These are phyloP conservation scores for Natrix natrix DNA, from an alignment of 2,797 vertebrate species.

Conservation along the genomic window DNA sequence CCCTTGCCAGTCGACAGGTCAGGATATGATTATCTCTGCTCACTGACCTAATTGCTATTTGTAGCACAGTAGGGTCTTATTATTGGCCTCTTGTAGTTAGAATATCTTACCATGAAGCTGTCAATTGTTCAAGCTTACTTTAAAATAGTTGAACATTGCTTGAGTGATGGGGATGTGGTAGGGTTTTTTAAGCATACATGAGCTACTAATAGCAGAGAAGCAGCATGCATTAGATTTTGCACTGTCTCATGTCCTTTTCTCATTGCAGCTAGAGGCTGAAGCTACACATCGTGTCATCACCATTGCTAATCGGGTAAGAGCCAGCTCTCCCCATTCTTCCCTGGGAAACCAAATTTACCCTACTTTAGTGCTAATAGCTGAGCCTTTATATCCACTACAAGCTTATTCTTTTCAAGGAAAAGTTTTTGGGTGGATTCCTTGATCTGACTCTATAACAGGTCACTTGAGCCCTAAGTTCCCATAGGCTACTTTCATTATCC, in stretches of 20 bases:
- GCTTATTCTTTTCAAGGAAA: no score
- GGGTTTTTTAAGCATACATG: neutral
- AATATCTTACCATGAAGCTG: neutral
- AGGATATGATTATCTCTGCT: neutral
- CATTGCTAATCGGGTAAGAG: constrained; percentile 91
- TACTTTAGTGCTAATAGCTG: no score
- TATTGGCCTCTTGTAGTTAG: neutral
- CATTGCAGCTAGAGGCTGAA: constrained; percentile 89
- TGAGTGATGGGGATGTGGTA: neutral
- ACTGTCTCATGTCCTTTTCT: constrained; percentile 5
- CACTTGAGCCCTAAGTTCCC: neutral
- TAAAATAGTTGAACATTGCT: neutral
- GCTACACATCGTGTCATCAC: constrained; percentile 92
- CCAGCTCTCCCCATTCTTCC: neutral
- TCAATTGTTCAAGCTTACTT: neutral
- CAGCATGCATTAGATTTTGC: neutral
- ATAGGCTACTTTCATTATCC: neutral
- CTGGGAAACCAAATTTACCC: no score
- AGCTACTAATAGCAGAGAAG: neutral
- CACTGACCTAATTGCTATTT: neutral
- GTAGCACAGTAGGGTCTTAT: neutral
- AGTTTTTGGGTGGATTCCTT: neutral
- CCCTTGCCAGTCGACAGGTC: no score
- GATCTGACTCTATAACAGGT: no score
- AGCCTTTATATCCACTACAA: no score